Evolutionary conservation across 64 coral and sea anemone genomes (phyloP).

Genomic region (Montipora capricornis): DNA sequence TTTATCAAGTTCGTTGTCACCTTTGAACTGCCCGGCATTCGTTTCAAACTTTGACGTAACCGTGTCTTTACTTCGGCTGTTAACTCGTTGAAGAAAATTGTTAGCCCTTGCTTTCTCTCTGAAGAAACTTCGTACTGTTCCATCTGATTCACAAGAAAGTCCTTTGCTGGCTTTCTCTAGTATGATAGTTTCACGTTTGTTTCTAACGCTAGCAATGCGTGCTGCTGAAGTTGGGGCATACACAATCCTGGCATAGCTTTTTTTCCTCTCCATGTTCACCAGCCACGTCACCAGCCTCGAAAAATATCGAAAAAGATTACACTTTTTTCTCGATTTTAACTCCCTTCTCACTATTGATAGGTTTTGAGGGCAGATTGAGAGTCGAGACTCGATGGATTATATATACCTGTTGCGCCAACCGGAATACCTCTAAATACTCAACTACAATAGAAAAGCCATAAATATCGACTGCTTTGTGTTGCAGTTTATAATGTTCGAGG

Average conservation of each 20-base stretch:
- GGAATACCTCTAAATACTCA: background rate
- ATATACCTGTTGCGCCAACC: background rate
- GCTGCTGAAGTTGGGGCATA: background rate
- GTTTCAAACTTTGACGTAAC: background rate
- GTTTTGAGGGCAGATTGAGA: too few species aligned
- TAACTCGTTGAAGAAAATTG: background rate
- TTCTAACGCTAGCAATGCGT: constrained; percentile 9
- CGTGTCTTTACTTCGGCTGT: background rate
- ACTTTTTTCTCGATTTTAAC: background rate
- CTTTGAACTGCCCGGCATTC: background rate
- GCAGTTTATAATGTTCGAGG: background rate
- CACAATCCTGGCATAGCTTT: background rate
- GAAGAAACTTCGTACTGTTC: constrained; percentile 6
- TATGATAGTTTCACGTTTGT: constrained; percentile 23
- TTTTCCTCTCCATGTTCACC: constrained; percentile 5
- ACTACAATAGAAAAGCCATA: background rate
- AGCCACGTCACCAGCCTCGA: too few species aligned
- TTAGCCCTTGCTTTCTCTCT: constrained; percentile 24
- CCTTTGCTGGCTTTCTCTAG: background rate
- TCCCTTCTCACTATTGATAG: background rate
- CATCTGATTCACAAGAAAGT: background rate
- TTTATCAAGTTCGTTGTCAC: background rate
- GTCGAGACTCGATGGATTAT: background rate
- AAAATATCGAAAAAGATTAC: too few species aligned
- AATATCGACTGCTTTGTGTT: background rate